phyloP scores from a whole-genome alignment of 2,797 vertebrate species.

The Alca torda region DNA sequence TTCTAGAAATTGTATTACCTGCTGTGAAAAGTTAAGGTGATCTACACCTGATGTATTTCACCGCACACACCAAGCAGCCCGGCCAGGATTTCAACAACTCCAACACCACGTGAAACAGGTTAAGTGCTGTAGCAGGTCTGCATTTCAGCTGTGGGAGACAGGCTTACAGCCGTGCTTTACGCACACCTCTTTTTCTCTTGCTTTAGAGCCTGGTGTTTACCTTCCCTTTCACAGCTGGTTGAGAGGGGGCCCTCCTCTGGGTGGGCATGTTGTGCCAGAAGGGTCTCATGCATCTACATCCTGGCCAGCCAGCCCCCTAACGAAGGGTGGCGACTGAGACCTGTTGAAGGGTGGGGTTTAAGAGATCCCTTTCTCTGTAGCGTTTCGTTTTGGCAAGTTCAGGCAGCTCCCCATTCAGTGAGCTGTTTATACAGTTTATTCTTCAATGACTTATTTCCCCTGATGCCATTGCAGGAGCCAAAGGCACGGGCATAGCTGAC shows the following conservation, averaged over 20 bases:
- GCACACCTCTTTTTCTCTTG: fast-evolving
- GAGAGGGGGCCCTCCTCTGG: neutral
- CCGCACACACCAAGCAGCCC: neutral
- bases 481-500: neutral
- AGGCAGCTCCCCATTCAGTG: neutral
- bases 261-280: neutral
- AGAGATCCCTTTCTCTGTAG: neutral
- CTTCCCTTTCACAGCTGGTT: neutral
- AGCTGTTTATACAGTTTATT: neutral
- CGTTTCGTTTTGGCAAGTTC: neutral
- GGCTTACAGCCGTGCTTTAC: neutral
- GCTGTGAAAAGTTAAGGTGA: slow-evolving; percentile 33
- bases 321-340: neutral
- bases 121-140: neutral
- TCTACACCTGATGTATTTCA: neutral
- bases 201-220: neutral
- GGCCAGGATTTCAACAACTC: neutral
- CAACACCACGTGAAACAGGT: neutral
- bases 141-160: neutral
- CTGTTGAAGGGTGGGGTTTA: neutral
- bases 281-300: neutral
- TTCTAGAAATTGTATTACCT: slow-evolving; percentile 29
- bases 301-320: fast-evolving
- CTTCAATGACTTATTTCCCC: neutral
- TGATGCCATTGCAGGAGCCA: neutral